These are phyloP conservation scores for Baryphthengus martii DNA, from an alignment of 2,113 vertebrate species.

Conservation along the genomic window DNA sequence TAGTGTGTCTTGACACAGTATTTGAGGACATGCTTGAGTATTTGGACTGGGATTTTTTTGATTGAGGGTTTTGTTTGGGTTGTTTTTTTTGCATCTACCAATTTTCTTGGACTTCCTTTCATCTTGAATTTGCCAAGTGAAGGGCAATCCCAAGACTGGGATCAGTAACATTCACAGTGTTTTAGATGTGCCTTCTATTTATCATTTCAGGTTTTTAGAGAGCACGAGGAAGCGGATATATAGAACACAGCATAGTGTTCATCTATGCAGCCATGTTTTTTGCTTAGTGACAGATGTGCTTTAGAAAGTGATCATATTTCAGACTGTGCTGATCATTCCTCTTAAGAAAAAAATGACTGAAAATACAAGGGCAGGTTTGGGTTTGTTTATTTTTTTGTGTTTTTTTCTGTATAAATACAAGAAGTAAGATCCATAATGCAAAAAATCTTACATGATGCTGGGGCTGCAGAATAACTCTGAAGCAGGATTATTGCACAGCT, in stretches of 20 bases:
- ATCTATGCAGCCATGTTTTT: background rate
- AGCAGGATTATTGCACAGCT: background rate
- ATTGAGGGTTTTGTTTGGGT: background rate
- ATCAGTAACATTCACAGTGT: background rate
- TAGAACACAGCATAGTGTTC: background rate
- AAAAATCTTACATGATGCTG: background rate
- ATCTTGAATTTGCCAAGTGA: background rate
- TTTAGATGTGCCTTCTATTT: background rate
- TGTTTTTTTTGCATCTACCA: background rate
- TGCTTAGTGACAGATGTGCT: background rate
- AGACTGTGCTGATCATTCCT: background rate
- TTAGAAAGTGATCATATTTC: background rate
- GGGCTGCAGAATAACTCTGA: background rate
- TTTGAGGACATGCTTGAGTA: background rate
- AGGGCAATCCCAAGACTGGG: background rate
- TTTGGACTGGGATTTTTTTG: background rate
- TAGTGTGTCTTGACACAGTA: background rate
- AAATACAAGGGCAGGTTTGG: background rate
- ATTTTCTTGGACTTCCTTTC: background rate
- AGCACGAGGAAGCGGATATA: background rate
- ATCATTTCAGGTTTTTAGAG: background rate
- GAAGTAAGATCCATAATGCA: background rate
- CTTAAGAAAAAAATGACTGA: background rate
- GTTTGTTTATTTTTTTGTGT: too few relatives aligned
- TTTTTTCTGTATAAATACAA: background rate